Base-by-base conservation (phyloP, 1,140 invertebrate species). In the Campoletis sonorensis region DNA sequence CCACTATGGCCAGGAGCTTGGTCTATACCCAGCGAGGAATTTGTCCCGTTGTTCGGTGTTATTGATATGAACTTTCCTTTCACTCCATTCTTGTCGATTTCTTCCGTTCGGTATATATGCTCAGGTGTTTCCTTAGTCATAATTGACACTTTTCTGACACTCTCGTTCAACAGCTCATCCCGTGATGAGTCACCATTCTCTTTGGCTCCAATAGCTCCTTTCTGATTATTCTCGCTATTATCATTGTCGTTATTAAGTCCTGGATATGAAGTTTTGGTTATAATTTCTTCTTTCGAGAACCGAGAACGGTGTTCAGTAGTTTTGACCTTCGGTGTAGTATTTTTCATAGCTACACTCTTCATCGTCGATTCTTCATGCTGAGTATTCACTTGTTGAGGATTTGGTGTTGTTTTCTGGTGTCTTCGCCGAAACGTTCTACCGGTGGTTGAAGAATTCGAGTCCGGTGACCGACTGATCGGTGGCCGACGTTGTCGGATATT, bases 221-320 rank as follows among this genome's bases (percentile, higher is more conserved):
- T 7, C 40, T 45, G 40, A 11, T 83, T 68, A 54, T 23, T 68
- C n/a, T 79, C 49, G n/a, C 26, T 18, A 40, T 58, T 27, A 21
- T 76, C 16, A 27, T 21, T 54, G 4, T 76, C 26, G 16, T 18
- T 18, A 30, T 70, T 58, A 5, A 30, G 37, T 76, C 58, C 26
- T 1, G 85, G 87, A 80, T 86, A 88, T 7, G 82, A 84, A 16
- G 84, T 88, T 58, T 87, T 88, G 0, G 85, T 88, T 26, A 89
- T 83, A 1, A 88, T 87, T 26, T 87, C 84, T 80, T 88, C 85
- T 37, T 88, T 89, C 0, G 87, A 85, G 4, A 89, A 81, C 37
- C 83, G 83, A 0, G 86, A 87, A 27, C 75, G 80, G n/a, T 86
- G 87, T 37, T 85, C 87, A 16, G 87, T 21, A 7, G 83, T 86